Conservation (phyloP, 2,797 vertebrate genomes). For the Podarcis siculus region DNA sequence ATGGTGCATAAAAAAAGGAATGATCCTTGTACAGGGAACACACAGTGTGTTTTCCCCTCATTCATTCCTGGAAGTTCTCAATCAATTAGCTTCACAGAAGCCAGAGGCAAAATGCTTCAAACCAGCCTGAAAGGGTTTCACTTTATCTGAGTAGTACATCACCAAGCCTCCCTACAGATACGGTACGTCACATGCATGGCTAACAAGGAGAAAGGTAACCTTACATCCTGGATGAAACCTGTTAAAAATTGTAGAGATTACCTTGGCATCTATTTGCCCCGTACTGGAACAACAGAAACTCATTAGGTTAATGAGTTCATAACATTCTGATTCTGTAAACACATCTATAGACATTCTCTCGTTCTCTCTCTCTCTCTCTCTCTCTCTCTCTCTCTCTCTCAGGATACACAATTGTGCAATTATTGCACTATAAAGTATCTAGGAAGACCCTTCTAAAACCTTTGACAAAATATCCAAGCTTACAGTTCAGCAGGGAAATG, state of each 20-base stretch:
- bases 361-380: no score
- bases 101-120: constrained; percentile 63
- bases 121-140: constrained; percentile 48
- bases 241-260: not conserved
- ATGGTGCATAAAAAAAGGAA: constrained; percentile 63
- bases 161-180: constrained; percentile 7
- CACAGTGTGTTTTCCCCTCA: constrained; percentile 57
- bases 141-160: constrained; percentile 64
- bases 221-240: constrained; percentile 11
- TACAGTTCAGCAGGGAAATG: not conserved
- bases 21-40: constrained; percentile 49
- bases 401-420: not conserved
- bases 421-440: not conserved
- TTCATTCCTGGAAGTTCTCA: constrained; percentile 73
- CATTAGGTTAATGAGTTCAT: constrained; percentile 7
- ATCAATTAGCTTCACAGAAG: constrained; percentile 75
- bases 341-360: not conserved
- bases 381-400: no score
- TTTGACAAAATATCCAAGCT: not conserved
- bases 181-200: not conserved
- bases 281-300: constrained; percentile 13
- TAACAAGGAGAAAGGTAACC: constrained; percentile 35
- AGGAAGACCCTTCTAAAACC: not conserved
- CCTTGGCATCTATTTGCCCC: not conserved
- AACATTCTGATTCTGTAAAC: not conserved